Conservation (phyloP, 2,797 vertebrate genomes). For the Cuniculus paca region DNA sequence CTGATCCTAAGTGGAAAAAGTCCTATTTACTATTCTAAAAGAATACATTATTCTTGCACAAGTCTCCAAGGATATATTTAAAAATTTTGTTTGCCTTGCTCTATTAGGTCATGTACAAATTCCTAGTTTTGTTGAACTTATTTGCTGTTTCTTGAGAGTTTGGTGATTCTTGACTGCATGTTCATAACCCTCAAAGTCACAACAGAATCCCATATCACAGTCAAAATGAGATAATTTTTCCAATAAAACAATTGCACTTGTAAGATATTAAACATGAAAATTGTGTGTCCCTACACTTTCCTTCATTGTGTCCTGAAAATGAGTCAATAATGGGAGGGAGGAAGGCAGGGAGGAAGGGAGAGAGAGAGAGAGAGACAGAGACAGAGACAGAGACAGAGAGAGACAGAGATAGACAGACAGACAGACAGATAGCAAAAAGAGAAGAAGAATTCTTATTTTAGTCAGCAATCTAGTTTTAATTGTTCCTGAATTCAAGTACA, state of each 20-base stretch:
- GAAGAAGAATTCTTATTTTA: background rate
- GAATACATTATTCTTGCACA: background rate
- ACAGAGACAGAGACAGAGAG: background rate
- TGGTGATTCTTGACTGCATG: background rate
- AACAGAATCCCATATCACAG: background rate
- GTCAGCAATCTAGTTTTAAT: background rate
- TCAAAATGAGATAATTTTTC: background rate
- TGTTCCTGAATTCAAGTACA: background rate
- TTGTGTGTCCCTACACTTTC: background rate
- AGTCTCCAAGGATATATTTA: background rate
- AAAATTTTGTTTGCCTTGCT: background rate
- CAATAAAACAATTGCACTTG: background rate
- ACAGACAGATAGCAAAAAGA: background rate
- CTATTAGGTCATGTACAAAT: background rate
- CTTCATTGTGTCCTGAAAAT: background rate
- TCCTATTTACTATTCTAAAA: slow-evolving; percentile 8
- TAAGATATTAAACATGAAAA: background rate
- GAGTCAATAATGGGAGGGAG: background rate
- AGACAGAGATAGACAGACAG: background rate
- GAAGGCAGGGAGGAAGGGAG: background rate
- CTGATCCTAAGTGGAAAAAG: background rate
- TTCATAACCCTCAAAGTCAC: background rate
- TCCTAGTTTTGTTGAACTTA: background rate
- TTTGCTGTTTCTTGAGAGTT: background rate
- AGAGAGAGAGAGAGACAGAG: background rate